Evolutionary conservation across 2,113 vertebrate genomes (phyloP).

Genomic region (Sapajus apella): DNA sequence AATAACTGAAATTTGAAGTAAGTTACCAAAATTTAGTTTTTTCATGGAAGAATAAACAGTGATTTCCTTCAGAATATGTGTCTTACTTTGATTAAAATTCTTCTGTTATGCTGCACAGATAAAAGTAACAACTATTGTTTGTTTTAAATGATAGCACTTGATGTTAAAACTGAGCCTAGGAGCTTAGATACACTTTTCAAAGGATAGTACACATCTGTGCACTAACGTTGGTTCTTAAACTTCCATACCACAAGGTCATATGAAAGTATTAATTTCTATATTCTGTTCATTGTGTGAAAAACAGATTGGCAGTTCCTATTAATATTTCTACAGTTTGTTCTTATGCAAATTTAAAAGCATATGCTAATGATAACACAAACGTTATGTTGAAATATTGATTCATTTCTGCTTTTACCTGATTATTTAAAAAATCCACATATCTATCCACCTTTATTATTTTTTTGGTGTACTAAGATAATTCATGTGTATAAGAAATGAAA

Average conservation of each 20-base stretch:
- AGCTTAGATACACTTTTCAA: conserved; percentile 10
- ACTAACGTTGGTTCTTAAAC: conserved; percentile 27
- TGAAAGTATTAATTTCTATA: background rate
- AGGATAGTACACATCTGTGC: background rate
- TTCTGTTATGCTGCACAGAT: background rate
- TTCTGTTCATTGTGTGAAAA: conserved; percentile 35
- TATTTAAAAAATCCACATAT: background rate
- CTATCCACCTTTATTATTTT: background rate
- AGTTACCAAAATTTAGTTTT: background rate
- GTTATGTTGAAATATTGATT: background rate
- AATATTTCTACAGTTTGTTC: conserved; percentile 18
- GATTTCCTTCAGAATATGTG: conserved; percentile 31
- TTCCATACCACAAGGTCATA: background rate
- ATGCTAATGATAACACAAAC: conserved; percentile 15
- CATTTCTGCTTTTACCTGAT: background rate
- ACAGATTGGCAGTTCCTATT: background rate
- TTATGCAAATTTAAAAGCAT: conserved; percentile 24
- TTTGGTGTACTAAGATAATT: background rate
- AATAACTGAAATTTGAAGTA: conserved; percentile 25
- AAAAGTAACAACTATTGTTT: conserved; percentile 36
- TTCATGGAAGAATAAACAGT: background rate
- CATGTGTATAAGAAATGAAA: background rate
- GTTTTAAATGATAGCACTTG: background rate
- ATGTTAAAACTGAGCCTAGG: conserved; percentile 5
- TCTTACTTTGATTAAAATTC: conserved; percentile 43